Evolutionary conservation across 92 coral and sea anemone genomes (phyloP), one percentile per base, ranked within the genome.

Genomic region (Plumapathes pennacea): DNA sequence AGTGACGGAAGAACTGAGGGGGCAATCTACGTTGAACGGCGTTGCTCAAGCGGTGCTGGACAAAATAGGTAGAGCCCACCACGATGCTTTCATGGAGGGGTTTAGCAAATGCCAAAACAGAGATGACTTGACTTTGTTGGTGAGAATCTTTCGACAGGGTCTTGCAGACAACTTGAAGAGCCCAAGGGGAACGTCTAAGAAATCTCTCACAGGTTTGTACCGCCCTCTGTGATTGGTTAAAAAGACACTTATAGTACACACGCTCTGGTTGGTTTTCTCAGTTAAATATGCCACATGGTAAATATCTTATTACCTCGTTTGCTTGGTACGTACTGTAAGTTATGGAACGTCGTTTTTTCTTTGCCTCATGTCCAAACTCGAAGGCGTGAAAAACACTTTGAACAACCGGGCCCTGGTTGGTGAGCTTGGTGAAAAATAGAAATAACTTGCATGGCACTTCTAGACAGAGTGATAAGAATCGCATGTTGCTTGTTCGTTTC

Each of bases 31-130:
- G 27, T 46, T 92, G 14, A 92, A 76, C n/a, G 98, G 98, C 3
- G 91, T 92, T 37, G 88, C 96, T 0, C 98, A 92, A 34, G 98
- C 98, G 14, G 89, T 92, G 1, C 92, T 92, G 10, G 98, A 92
- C 74, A 84, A 77, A 44, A 82, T 78, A n/a, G 96, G 98, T 4
- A 77, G 98, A 31, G 32, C 44, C 27, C 98, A 92, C 34, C 98
- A 88, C 39, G 98, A 92, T 64, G 74, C 89, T 30, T 92, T 71
- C 74, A 92, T 92, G 98, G 76, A 72, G 45, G 86, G 84, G 46
- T 57, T 74, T 26, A 50, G 24, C 50, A 85, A 71, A 37, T 92
- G 98, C 39, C 96, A 92, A 62, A 81, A 83, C 25, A 84, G 98
- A 69, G 96, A 92, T 46, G 98, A 92, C 52, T 84, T 92, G 98